These are phyloP conservation scores for Decapterus maruadsi DNA, from an alignment of 2,797 vertebrate genomes.

Conservation along the genomic window DNA sequence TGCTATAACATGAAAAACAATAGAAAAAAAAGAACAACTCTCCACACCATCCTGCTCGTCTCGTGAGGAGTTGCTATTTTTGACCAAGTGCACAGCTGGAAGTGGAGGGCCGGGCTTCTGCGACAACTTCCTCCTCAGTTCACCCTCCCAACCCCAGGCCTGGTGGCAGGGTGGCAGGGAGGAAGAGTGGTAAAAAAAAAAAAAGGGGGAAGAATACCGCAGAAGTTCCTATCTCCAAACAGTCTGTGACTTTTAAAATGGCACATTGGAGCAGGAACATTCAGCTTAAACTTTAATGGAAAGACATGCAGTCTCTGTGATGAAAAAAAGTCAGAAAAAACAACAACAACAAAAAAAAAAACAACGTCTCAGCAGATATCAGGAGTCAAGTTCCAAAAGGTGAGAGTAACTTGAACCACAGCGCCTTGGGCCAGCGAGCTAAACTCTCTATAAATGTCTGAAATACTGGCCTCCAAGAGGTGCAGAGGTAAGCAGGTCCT, in stretches of 20 bases:
- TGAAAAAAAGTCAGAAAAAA: conserved; percentile 35
- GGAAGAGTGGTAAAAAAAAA: conserved; percentile 39
- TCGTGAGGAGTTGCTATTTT: conserved; percentile 60
- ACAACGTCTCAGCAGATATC: conserved; percentile 25
- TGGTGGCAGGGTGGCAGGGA: conserved; percentile 43
- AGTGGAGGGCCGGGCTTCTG: conserved; percentile 58
- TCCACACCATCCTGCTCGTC: conserved; percentile 30
- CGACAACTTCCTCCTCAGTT: conserved; percentile 66
- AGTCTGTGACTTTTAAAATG: conserved; percentile 26
- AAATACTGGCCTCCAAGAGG: conserved; percentile 53
- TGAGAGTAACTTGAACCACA: conserved; percentile 71
- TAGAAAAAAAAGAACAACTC: conserved; percentile 12
- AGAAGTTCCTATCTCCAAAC: conserved; percentile 43
- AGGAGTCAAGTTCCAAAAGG: conserved; percentile 62
- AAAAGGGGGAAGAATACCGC: conserved; percentile 47
- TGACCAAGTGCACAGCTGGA: conserved; percentile 54
- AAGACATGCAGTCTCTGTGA: conserved; percentile 15
- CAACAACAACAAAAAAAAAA: too few species aligned
- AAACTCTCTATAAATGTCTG: conserved; percentile 60
- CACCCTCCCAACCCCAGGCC: conserved; percentile 42
- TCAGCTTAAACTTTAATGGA: conserved; percentile 1
- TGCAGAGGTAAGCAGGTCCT: conserved; percentile 69
- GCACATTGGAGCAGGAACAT: conserved; percentile 6
- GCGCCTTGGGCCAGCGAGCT: conserved; percentile 43
- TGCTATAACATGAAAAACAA: conserved; percentile 9